Percentiles rank a stretch among this genome's conserved stretches.
Conservation (phyloP, 92 coral and sea anemone species). For the Bergia sp. region DNA sequence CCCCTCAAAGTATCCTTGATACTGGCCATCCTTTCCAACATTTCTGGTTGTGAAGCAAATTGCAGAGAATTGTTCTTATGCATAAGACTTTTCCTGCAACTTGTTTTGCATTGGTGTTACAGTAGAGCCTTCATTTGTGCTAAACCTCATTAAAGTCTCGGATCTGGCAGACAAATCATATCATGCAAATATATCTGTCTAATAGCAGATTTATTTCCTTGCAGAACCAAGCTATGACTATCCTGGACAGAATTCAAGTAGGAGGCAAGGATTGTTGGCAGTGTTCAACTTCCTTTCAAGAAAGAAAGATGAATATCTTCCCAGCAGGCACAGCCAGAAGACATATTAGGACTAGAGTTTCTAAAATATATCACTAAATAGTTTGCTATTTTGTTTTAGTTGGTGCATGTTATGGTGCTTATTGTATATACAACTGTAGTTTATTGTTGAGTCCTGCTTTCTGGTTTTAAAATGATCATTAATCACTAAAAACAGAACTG, state of each 20-base stretch:
- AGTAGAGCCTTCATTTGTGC: too few relatives aligned
- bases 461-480: background rate
- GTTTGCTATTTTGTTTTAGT: background rate
- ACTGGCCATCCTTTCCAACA: too few relatives aligned
- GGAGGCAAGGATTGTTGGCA: conserved; percentile 90
- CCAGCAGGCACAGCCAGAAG: conserved; percentile 77
- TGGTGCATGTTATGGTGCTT: background rate
- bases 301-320: conserved; percentile 81
- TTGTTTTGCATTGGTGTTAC: too few relatives aligned
- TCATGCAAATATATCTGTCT: background rate
- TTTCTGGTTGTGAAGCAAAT: too few relatives aligned
- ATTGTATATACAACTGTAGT: background rate
- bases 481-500: too few relatives aligned
- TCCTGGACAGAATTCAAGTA: conserved; percentile 79
- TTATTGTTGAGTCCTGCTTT: background rate
- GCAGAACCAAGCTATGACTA: conserved; percentile 81
- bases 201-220: background rate
- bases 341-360: conserved; percentile 47
- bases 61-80: too few relatives aligned
- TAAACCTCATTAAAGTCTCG: too few relatives aligned
- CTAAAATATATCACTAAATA: background rate
- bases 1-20: too few relatives aligned
- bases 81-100: too few relatives aligned
- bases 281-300: conserved; percentile 81
- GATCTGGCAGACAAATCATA: too few relatives aligned